phyloP scores from a whole-genome alignment of 2,113 vertebrate genomes.

The Sclerurus mexicanus region DNA sequence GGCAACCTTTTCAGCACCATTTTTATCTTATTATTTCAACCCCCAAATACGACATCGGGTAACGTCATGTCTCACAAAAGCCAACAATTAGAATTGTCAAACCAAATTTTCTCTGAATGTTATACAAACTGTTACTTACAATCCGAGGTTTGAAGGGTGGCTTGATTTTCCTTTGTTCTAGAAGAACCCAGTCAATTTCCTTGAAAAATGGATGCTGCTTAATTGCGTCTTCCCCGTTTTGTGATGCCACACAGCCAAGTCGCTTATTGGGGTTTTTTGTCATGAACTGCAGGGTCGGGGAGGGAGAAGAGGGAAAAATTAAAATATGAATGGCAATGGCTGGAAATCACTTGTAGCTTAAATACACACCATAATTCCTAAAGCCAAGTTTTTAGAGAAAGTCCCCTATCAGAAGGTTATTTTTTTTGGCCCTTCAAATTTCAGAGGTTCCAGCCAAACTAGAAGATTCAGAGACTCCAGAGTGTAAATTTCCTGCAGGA shows the following conservation, averaged over 20 bases:
- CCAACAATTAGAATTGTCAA: neutral
- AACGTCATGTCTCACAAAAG: neutral
- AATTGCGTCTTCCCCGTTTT: slow-evolving; percentile 93
- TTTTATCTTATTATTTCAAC: neutral
- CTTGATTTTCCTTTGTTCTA: slow-evolving; percentile 96
- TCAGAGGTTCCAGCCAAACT: neutral
- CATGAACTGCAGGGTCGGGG: slow-evolving; percentile 85
- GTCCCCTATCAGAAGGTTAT: neutral
- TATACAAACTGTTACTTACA: slow-evolving; percentile 81
- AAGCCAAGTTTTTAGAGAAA: neutral
- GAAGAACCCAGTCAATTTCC: slow-evolving; percentile 96
- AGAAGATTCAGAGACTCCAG: neutral
- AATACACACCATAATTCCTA: neutral
- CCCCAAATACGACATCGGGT: neutral
- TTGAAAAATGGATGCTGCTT: slow-evolving; percentile 96
- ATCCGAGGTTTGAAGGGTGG: slow-evolving; percentile 97
- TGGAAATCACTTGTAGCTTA: neutral
- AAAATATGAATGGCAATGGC: neutral
- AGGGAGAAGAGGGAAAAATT: neutral
- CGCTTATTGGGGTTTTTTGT: slow-evolving; percentile 96
- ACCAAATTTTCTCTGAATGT: neutral
- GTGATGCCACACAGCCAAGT: slow-evolving; percentile 91
- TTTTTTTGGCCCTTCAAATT: neutral
- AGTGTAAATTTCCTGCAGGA: neutral
- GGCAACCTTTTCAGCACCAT: neutral